A percentile compares a stretch with the other conserved stretches of the same genome.
Evolutionary conservation across 2,888 invertebrate genomes (phyloP).

Genomic region (Diplazon laetatorius): DNA sequence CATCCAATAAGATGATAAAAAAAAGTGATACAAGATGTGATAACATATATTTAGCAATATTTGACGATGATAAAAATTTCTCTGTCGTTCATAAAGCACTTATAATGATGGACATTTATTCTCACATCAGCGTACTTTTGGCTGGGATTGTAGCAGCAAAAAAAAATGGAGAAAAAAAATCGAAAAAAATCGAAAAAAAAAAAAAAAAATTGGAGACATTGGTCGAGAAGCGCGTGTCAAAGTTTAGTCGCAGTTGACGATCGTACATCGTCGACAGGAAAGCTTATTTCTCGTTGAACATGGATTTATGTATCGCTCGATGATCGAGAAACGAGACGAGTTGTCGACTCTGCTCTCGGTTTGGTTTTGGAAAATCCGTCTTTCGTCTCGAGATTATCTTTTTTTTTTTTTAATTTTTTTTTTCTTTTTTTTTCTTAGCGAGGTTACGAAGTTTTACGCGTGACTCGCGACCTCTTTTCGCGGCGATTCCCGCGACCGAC

Average conservation of each 20-base stretch:
- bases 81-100: too few relatives aligned
- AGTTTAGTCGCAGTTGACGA: slow-evolving; percentile 46
- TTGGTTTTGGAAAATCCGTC: slow-evolving; percentile 61
- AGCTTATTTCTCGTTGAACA: slow-evolving; percentile 67
- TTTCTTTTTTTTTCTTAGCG: slow-evolving; percentile 30
- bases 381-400: slow-evolving; percentile 45
- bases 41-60: too few relatives aligned
- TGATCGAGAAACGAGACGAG: slow-evolving; percentile 56
- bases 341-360: slow-evolving; percentile 29
- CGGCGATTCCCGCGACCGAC: slow-evolving; percentile 32
- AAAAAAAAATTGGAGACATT: slow-evolving; percentile 41
- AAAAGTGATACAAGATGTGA: too few relatives aligned
- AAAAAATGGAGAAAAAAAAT: too few relatives aligned
- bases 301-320: slow-evolving; percentile 81
- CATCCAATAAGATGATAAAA: too few relatives aligned
- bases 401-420: too few relatives aligned
- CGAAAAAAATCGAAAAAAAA: slow-evolving; percentile 49
- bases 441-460: slow-evolving; percentile 13
- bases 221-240: slow-evolving; percentile 36
- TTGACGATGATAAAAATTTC: too few relatives aligned
- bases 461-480: slow-evolving; percentile 42
- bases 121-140: too few relatives aligned
- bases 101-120: too few relatives aligned
- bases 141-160: too few relatives aligned
- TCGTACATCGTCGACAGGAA: slow-evolving; percentile 41